Evolutionary conservation across 2,113 vertebrate species (phyloP).

Genomic region (Cephalopholis sonnerati): DNA sequence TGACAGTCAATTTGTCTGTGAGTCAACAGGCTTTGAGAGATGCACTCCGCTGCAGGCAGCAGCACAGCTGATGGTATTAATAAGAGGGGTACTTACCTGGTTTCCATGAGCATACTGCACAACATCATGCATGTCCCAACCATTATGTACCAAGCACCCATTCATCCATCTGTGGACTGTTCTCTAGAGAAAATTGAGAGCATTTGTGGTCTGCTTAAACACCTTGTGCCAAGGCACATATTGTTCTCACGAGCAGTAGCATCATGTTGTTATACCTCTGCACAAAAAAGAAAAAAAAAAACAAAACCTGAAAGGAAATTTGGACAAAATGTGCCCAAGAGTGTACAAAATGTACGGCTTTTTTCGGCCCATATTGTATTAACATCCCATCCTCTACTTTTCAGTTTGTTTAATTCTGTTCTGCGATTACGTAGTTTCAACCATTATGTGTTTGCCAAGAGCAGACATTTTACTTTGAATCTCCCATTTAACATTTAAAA

Average conservation of each 20-base stretch:
- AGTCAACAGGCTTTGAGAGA: slow-evolving; percentile 56
- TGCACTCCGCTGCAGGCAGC: slow-evolving; percentile 39
- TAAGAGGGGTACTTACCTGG: slow-evolving; percentile 36
- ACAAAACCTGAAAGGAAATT: too few species aligned
- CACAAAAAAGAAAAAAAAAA: background rate
- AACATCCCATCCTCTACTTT: too few species aligned
- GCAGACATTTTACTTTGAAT: background rate
- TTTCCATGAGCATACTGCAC: slow-evolving; percentile 22
- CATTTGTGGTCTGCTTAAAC: background rate
- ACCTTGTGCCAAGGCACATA: too few species aligned
- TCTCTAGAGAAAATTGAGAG: background rate
- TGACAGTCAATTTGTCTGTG: slow-evolving; percentile 71
- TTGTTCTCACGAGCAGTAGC: slow-evolving; percentile 1
- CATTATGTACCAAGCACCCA: slow-evolving; percentile 25
- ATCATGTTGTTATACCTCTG: background rate
- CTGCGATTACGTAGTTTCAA: too few species aligned
- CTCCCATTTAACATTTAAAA: background rate
- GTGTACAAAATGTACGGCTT: background rate
- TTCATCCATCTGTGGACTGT: slow-evolving; percentile 20
- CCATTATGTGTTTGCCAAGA: background rate
- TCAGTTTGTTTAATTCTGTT: background rate
- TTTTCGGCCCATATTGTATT: too few species aligned
- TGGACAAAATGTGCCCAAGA: background rate
- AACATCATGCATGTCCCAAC: background rate
- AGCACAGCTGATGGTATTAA: slow-evolving; percentile 46